Evolutionary conservation across 2,113 vertebrate species (phyloP), one percentile per base, ranked within the genome.

Genomic region (Ploceus nigricollis): DNA sequence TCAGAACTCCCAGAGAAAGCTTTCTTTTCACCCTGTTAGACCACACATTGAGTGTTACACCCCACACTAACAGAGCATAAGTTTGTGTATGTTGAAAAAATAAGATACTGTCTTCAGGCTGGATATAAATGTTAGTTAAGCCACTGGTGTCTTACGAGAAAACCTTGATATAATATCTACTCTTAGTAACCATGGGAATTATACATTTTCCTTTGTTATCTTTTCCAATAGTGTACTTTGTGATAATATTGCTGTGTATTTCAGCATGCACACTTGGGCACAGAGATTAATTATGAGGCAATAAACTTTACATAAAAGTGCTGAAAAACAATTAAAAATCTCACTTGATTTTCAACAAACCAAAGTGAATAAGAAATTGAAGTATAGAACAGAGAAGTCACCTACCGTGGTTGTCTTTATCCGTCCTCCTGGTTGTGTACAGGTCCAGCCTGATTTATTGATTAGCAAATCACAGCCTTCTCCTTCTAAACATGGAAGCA

Each of bases 391-490:
- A 37, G 7, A 56, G 19, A 73, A 66, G 58, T 54, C 42, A 93
- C 99, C 93, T 97, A 99, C 99, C 98, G 99, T 99, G 95, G 99
- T 99, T 97, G 99, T 99, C 98, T 99, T 99, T 97, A 99, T 99
- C 94, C 99, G 98, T 94, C 99, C 99, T 89, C 99, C 99, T 33
- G 99, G 99, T 98, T 99, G 99, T 61, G 99, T 99, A 98, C 99
- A 99, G 97, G 99, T 99, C 99, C 99, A 99, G 97, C 99, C 99
- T 93, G 99, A 99, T 98, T 98, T 99, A 98, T 99, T 99, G 98
- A 99, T 98, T 97, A 99, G 97, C 98, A 99, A 98, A 98, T 99
- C 99, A 78, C 99, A 99, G 97, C 99, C 99, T 97, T 99, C 99
- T 69, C 99, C 99, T 98, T 99, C 99, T 98, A 99, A 98, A 97